Evolutionary conservation across 2,797 vertebrate species (phyloP).

Genomic region (Spondyliosoma cantharus): DNA sequence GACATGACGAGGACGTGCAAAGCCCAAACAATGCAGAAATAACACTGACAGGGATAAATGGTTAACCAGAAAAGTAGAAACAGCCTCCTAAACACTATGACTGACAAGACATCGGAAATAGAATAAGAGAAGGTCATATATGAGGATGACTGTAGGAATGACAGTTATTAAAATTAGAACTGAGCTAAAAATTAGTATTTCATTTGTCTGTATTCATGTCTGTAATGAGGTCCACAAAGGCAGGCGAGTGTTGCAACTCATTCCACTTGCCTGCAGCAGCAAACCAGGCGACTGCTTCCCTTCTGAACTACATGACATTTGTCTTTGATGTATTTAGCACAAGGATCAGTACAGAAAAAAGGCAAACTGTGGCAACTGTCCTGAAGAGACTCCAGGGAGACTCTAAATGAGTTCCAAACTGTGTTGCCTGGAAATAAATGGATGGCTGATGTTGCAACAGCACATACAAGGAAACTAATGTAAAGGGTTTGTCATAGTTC

Average conservation of each 20-base stretch:
- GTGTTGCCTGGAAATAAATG: constrained; percentile 30
- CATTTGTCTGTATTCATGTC: constrained; percentile 5
- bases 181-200: neutral
- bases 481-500: no score
- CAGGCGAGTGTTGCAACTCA: constrained; percentile 12
- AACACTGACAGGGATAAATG: constrained; percentile 8
- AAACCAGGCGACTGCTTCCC: constrained; percentile 18
- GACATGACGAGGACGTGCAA: neutral
- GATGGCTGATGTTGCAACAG: constrained; percentile 28
- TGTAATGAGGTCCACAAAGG: constrained; percentile 43
- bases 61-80: constrained; percentile 6
- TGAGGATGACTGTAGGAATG: no score
- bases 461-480: constrained; percentile 17
- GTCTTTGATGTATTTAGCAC: constrained; percentile 56
- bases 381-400: constrained; percentile 52
- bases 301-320: constrained; percentile 35
- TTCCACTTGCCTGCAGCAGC: constrained; percentile 38
- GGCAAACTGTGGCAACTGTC: constrained; percentile 39
- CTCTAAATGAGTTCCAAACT: constrained; percentile 46
- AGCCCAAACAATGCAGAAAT: neutral
- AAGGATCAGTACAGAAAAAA: constrained; percentile 29
- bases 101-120: neutral
- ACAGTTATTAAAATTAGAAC: neutral
- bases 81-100: neutral
- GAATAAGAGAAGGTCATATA: neutral